A percentile compares a stretch with the other conserved stretches of the same genome.
phyloP scores from a whole-genome alignment of 2,113 vertebrate genomes.

The Noctilio leporinus region DNA sequence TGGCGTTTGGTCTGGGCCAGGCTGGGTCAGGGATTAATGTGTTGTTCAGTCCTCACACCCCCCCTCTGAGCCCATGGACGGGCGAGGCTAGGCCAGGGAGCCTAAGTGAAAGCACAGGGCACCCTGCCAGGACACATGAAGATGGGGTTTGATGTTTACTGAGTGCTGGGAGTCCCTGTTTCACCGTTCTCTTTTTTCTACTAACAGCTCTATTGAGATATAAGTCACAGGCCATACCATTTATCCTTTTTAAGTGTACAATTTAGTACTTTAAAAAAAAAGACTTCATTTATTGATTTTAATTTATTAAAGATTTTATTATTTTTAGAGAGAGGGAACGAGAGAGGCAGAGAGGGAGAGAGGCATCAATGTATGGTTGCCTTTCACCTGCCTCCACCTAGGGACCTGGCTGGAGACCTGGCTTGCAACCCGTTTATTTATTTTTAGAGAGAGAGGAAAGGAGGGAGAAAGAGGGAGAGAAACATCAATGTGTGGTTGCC shows the following conservation, averaged over 20 bases:
- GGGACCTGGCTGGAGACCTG: too few relatives aligned
- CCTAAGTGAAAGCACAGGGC: background rate
- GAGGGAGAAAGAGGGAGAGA: background rate
- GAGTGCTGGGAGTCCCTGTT: background rate
- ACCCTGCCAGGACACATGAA: rapidly evolving
- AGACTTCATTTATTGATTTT: too few relatives aligned
- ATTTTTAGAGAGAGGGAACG: too few relatives aligned
- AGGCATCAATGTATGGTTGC: too few relatives aligned
- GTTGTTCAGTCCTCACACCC: background rate
- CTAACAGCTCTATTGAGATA: background rate
- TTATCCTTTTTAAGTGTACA: background rate
- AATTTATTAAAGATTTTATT: too few relatives aligned
- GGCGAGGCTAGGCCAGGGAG: background rate
- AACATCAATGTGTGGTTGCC: background rate
- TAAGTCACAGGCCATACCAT: background rate
- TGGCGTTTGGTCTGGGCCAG: background rate
- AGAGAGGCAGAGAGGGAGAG: too few relatives aligned
- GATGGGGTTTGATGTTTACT: rapidly evolving
- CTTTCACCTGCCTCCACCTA: too few relatives aligned
- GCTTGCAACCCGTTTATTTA: too few relatives aligned
- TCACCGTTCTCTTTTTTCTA: background rate
- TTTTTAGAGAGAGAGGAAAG: background rate
- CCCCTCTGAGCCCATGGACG: background rate
- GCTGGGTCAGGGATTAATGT: background rate
- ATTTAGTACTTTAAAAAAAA: too few relatives aligned